Conservation (phyloP, 2,797 vertebrate genomes). For the Lemur catta region DNA sequence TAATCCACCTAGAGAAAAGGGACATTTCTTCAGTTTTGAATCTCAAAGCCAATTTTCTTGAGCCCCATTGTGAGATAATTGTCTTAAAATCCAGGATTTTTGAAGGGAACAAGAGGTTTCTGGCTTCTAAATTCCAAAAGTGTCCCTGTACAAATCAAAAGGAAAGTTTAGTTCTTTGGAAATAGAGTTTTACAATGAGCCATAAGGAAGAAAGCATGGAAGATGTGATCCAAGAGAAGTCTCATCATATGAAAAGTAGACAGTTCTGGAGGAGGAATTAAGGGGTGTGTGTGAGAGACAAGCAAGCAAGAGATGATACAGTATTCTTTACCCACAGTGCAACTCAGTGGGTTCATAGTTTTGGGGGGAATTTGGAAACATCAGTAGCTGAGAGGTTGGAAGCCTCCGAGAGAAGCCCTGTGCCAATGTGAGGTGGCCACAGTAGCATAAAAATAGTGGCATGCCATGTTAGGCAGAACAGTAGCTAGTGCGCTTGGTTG, state of each 20-base stretch:
- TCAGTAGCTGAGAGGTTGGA: not conserved
- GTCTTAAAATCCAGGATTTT: not conserved
- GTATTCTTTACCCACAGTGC: not conserved
- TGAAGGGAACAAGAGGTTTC: not conserved
- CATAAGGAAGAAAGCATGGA: not conserved
- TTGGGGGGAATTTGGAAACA: not conserved
- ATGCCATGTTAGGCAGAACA: not conserved
- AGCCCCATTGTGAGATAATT: not conserved
- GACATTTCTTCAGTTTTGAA: not conserved
- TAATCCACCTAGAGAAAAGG: not conserved
- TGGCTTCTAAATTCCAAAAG: not conserved
- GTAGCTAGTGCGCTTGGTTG: not conserved
- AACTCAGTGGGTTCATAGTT: not conserved
- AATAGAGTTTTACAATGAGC: constrained; percentile 2
- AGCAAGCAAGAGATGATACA: not conserved
- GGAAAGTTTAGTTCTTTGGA: constrained; percentile 9
- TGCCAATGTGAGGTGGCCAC: not conserved
- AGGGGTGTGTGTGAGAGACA: not conserved
- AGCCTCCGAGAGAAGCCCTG: not conserved
- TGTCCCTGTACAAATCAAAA: not conserved
- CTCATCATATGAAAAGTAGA: not conserved
- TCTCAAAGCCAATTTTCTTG: not conserved
- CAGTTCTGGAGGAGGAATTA: not conserved
- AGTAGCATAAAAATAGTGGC: not conserved
- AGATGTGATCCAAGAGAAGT: not conserved